Evolutionary conservation across 2,888 invertebrate genomes (phyloP), one percentile per base, ranked within the genome.

Genomic region (Volucella bombylans): DNA sequence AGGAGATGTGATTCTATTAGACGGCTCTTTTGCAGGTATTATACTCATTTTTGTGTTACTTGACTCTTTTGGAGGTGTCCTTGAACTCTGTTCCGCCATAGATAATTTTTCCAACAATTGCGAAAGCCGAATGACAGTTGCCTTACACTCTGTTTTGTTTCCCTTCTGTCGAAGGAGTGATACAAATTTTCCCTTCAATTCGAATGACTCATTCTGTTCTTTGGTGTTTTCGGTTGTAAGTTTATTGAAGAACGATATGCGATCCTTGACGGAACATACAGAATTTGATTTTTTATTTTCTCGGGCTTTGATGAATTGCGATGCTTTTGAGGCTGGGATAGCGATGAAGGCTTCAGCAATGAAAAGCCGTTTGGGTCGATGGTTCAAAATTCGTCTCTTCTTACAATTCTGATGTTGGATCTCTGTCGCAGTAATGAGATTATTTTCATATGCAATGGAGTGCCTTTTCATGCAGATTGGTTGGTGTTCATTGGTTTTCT

Each of bases 391-490:
- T 1, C 18, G 31, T 4, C 49, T 64, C 8, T 39, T 15, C 38
- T 39, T 39, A 6, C 55, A 41, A 4, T n/a, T 54, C 45, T 41
- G 38, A 4, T 62, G 8, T 6, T 72, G 62, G 0, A 54, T n/a
- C 4, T 74, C 15, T 4, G 61, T 23, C 2, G 54, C 23, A 1
- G 49, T 31, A 1, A 45, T 6, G 0, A 47, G 38, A 2, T 50
- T 54, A 4, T 62, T 55, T 50, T 38, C 78, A 9, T 57, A 18
- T 14, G 49, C 43, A 12, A 67, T 11, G 4, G 82, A 79, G 47
- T 82, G 68, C 11, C 79, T 72, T 15, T 79, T 72, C 79, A 82
- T 82, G 23, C 74, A 79, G 14, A 23, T 47, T 2, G 82, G 82
- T 10, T 64, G 45, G 6, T 82, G 69, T 11, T 64, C 64, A 0